phyloP scores from a whole-genome alignment of 2,113 vertebrate species.

The Actinemys pallida region DNA sequence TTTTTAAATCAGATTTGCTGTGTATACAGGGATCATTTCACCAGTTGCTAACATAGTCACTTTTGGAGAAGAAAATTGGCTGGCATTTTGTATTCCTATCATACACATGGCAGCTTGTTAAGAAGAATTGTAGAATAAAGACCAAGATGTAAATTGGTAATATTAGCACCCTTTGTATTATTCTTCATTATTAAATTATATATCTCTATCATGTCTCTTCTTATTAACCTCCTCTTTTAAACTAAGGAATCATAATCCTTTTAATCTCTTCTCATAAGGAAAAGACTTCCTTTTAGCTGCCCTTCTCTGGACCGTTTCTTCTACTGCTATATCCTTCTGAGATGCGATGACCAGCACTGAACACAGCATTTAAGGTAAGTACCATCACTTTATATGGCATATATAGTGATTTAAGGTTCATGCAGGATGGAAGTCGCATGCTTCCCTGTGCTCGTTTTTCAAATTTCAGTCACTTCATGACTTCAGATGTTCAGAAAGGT shows the following conservation, averaged over 20 bases:
- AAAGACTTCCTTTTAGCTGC: background rate
- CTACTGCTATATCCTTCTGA: background rate
- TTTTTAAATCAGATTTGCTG: background rate
- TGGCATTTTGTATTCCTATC: background rate
- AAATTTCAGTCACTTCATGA: slow-evolving; percentile 43
- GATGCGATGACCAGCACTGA: background rate
- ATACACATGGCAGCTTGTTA: background rate
- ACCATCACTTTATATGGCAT: slow-evolving; percentile 19
- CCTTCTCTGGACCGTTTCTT: background rate
- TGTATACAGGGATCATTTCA: background rate
- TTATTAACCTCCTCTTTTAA: background rate
- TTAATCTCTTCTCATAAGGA: background rate
- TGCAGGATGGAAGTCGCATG: background rate
- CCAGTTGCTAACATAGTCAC: background rate
- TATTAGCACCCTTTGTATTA: background rate
- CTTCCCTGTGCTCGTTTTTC: slow-evolving; percentile 1
- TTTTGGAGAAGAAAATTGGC: background rate
- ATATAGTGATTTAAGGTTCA: slow-evolving; percentile 22
- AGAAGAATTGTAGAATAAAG: background rate
- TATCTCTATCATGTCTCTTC: background rate
- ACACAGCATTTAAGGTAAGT: background rate
- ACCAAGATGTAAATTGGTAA: background rate
- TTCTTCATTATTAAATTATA: slow-evolving; percentile 3
- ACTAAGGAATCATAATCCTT: background rate
- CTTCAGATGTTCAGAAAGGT: slow-evolving; percentile 36